phyloP scores from a whole-genome alignment of 2,113 vertebrate genomes.

The Ceuthmochares aereus region DNA sequence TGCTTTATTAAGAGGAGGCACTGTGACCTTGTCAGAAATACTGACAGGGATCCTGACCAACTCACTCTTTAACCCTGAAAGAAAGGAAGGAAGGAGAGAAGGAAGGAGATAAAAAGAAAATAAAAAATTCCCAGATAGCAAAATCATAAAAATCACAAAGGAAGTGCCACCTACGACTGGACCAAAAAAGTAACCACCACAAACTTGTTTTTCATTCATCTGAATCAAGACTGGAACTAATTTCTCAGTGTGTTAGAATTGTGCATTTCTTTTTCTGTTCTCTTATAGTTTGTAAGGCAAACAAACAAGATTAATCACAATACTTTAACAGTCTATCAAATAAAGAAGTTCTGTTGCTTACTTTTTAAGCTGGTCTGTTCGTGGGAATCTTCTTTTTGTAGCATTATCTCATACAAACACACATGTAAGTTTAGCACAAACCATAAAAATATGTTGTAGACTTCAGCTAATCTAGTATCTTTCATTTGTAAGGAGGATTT shows the following conservation, averaged over 20 bases:
- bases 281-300: background rate
- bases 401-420: constrained; percentile 18
- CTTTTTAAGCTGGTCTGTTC: background rate
- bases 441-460: constrained; percentile 32
- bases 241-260: background rate
- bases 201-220: background rate
- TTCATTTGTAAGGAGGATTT: constrained; percentile 35
- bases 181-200: background rate
- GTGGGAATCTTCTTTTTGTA: background rate
- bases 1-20: background rate
- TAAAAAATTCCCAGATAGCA: background rate
- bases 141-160: background rate
- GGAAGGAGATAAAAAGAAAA: background rate
- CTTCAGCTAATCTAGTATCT: constrained; percentile 23
- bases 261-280: background rate
- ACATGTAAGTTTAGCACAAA: constrained; percentile 11
- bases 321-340: background rate
- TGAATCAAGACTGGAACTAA: background rate
- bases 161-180: background rate
- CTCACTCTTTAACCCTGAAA: background rate
- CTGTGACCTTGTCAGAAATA: background rate
- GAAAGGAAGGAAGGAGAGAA: background rate
- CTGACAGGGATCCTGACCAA: background rate
- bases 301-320: background rate
- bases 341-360: background rate